Evolutionary conservation across 2,113 vertebrate species (phyloP), one percentile per base, ranked within the genome.

Genomic region (Neopipo cinnamomea): DNA sequence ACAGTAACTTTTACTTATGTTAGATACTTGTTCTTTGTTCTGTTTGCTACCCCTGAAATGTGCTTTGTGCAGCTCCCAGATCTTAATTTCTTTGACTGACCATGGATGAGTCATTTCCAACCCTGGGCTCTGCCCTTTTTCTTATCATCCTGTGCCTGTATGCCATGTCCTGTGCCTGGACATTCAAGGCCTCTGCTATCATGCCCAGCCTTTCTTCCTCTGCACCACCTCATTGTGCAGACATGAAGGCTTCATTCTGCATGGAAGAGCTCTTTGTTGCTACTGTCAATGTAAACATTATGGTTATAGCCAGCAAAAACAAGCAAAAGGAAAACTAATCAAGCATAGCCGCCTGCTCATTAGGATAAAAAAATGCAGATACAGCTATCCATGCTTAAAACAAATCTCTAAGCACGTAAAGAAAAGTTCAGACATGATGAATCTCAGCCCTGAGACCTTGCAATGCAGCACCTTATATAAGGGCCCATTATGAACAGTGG

Each of bases 401-500:
- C 47, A 52, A 91, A 92, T 63, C 31, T 74, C 76, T 37, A 58
- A 41, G 28, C 23, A 85, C 17, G 37, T 55, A 67, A 75, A 74
- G 19, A 52, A 11, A 67, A 75, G 16, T 37, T 88, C 66, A 68
- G 71, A 68, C 8, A 85, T 44, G 24, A 72, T 41, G 35, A 75
- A 65, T 19, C n/a, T 83, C 22, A 47, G 30, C 20, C 28, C 31
- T 37, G 50, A 75, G 71, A 81, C 23, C 44, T 8, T 65, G 53
- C 31, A 82, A 68, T 11, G 63, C 68, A 79, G 39, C 27, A 67
- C 11, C 0, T 1, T 30, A 37, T 0, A 1, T 30, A 74, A 37
- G 0, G 3, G 27, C 23, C 42, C 2, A 0, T n/a, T 63, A 22
- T 0, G 3, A 85, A 62, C 44, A 5, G 75, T 1, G 15, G 11